Base-by-base conservation (phyloP, 2,113 vertebrate species). In the Festucalex cinctus region DNA sequence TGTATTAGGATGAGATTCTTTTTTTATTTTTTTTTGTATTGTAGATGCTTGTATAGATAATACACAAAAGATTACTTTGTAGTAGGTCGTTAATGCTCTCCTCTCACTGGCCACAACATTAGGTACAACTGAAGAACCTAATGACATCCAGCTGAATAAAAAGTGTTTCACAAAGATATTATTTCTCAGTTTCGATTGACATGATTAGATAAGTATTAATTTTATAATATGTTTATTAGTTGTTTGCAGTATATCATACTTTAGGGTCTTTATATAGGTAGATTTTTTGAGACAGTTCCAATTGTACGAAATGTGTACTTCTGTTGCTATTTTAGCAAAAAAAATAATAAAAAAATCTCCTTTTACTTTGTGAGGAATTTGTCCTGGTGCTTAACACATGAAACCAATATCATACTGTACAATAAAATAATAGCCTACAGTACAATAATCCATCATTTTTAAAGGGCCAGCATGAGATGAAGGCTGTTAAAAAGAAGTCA, bases 361-460 rank as follows among this genome's bases (percentile, higher is more conserved):
- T 35, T 57, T 32, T 32, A 57, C 28, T 28, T 19, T 19, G 28
- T 14, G 14, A 39, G 59, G 20, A 61, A 61, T 61, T 60, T 60
- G 35, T 35, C 35, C 36, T 10, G 2, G 19, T 37, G 1, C 17
- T 39, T 10, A 37, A 24, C 58, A 39, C 19, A 61, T 39, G 7
- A 59, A 59, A 60, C 56, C 20, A 60, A 60, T 9, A 24, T 1
- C 12, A 41, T 16, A 57, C 54, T 16, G 54, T 57, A 57, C 54
- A 32, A 57, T 57, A 57, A 17, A n/a, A 10, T 58, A 0, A 35
- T 19, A 60, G 13, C n/a, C n/a, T n/a, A 32, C 28, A 32, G 28
- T 32, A 32, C 28, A 60, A 39, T 35, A 60, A 10, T 73, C 6
- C 20, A 49, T 48, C 43, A 60, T 67, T 64, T 39, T 63, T 44